phyloP scores from a whole-genome alignment of 2,113 vertebrate genomes.

The Abramis brama region DNA sequence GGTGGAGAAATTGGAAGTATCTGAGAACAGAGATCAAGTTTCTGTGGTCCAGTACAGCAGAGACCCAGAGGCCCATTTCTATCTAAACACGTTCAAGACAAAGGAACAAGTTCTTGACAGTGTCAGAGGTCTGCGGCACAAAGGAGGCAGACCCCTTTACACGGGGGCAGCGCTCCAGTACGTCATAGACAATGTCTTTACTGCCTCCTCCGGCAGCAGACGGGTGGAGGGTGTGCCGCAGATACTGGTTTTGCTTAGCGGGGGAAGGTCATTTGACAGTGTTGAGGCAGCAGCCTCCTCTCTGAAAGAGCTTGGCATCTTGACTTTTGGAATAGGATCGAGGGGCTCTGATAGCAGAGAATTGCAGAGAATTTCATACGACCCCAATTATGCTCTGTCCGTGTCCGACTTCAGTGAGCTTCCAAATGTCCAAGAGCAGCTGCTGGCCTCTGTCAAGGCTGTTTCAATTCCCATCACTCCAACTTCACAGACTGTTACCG shows the following conservation, averaged over 20 bases:
- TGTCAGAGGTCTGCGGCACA: slow-evolving; percentile 49
- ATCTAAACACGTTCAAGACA: slow-evolving; percentile 55
- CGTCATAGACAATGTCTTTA: slow-evolving; percentile 71
- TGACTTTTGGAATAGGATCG: slow-evolving; percentile 54
- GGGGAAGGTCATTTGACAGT: neutral
- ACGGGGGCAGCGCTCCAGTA: slow-evolving; percentile 75
- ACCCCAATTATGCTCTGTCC: slow-evolving; percentile 50
- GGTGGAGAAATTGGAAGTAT: slow-evolving; percentile 55
- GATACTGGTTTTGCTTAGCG: neutral
- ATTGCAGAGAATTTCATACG: slow-evolving; percentile 58
- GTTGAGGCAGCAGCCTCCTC: slow-evolving; percentile 38
- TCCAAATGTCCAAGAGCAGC: slow-evolving; percentile 50
- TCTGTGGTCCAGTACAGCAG: slow-evolving; percentile 57
- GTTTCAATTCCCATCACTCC: neutral
- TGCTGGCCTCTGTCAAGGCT: slow-evolving; percentile 16
- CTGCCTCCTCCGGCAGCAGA: slow-evolving; percentile 71
- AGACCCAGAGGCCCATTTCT: slow-evolving; percentile 57
- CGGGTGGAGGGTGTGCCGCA: neutral
- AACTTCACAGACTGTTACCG: neutral
- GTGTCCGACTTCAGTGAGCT: slow-evolving; percentile 59
- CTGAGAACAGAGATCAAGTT: neutral
- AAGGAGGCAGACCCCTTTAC: slow-evolving; percentile 72
- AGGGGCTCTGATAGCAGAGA: slow-evolving; percentile 62
- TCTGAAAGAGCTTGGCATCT: slow-evolving; percentile 59
- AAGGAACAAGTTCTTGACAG: slow-evolving; percentile 51